Conservation (phyloP, 1,140 invertebrate genomes). For the Batillaria attramentaria region DNA sequence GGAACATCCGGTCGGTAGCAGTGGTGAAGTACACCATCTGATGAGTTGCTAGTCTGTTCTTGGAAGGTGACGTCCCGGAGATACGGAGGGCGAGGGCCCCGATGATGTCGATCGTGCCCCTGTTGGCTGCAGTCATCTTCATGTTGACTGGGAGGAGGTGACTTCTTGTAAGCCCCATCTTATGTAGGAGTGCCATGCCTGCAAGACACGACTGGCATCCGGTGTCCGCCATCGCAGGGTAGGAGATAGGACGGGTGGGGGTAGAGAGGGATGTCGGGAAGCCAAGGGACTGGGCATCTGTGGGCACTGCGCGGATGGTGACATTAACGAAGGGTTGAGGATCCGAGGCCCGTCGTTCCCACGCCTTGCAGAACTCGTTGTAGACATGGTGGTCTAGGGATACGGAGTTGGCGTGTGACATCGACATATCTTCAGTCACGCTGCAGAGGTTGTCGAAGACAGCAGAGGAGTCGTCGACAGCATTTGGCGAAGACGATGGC, state of each 20-base stretch:
- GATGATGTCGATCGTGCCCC: slow-evolving; percentile 14
- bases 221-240: slow-evolving; percentile 30
- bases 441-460: too few relatives aligned
- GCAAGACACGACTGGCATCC: slow-evolving; percentile 31
- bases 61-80: background rate
- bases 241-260: background rate
- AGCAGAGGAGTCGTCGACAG: too few relatives aligned
- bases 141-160: slow-evolving; percentile 32
- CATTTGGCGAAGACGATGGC: too few relatives aligned
- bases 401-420: background rate
- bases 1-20: slow-evolving; percentile 19
- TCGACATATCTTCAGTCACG: too few relatives aligned
- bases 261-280: background rate
- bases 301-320: slow-evolving; percentile 7
- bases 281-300: slow-evolving; percentile 39
- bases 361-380: slow-evolving; percentile 37
- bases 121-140: slow-evolving; percentile 27
- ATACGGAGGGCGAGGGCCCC: slow-evolving; percentile 16
- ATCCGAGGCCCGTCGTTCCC: slow-evolving; percentile 33
- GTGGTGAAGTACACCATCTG: slow-evolving; percentile 11
- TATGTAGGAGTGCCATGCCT: background rate
- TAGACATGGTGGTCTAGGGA: slow-evolving; percentile 48
- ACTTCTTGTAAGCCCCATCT: background rate
- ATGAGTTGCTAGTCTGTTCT: background rate
- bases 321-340: slow-evolving; percentile 41